Percentiles rank a stretch among this genome's conserved stretches.
These are phyloP conservation scores for Muntiacus reevesi DNA, from an alignment of 2,113 vertebrate species.

Conservation along the genomic window DNA sequence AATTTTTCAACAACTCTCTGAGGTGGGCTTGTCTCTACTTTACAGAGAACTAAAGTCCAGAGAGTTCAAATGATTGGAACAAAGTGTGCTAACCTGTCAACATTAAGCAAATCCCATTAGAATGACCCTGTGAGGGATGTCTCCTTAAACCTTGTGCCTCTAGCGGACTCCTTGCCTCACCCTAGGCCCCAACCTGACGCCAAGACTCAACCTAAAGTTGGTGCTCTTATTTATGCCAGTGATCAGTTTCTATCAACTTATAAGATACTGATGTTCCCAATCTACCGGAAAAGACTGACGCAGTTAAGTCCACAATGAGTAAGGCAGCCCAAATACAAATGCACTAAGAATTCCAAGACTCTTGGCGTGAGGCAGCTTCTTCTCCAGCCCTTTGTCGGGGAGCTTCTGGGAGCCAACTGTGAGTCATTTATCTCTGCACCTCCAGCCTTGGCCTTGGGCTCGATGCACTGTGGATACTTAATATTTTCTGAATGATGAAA, in stretches of 20 bases:
- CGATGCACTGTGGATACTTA: neutral
- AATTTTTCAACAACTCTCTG: neutral
- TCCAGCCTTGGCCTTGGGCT: neutral
- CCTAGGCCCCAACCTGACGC: neutral
- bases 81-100: neutral
- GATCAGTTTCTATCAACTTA: neutral
- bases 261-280: neutral
- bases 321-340: neutral
- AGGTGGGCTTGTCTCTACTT: neutral
- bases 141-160: neutral
- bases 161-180: neutral
- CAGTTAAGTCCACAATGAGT: neutral
- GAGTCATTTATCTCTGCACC: neutral
- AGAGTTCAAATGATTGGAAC: neutral
- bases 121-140: rapidly evolving
- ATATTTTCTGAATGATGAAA: neutral
- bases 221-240: neutral
- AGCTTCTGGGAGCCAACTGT: neutral
- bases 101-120: neutral
- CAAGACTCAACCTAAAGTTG: neutral
- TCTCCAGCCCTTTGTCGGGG: neutral
- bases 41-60: neutral
- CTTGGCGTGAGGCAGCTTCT: neutral
- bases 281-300: neutral
- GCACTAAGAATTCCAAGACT: neutral